phyloP scores from a whole-genome alignment of 2,888 invertebrate genomes.

The Ditula angustiorana region DNA sequence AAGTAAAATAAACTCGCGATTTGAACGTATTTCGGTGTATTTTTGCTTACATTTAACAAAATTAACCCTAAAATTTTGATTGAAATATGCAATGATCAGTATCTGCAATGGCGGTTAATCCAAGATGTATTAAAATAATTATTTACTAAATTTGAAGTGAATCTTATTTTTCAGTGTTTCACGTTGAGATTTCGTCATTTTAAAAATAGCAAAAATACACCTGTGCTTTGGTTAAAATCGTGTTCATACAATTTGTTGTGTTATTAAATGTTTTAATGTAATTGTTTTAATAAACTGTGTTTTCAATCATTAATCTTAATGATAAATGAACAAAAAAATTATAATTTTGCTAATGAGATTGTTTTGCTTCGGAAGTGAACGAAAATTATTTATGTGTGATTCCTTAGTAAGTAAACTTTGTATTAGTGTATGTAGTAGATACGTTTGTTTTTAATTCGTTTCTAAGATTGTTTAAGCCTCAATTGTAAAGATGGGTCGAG shows the following conservation, averaged over 20 bases:
- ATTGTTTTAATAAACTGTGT: conserved; percentile 75
- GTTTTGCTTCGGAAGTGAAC: conserved; percentile 72
- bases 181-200: no score
- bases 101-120: no score
- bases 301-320: conserved; percentile 66
- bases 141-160: no score
- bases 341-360: conserved; percentile 72
- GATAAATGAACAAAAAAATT: conserved; percentile 51
- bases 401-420: conserved; percentile 67
- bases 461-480: conserved; percentile 49
- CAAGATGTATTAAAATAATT: no score
- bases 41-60: conserved; percentile 19
- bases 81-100: no score
- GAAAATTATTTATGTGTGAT: conserved; percentile 84
- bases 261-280: conserved; percentile 78
- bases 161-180: no score
- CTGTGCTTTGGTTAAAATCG: conserved; percentile 42
- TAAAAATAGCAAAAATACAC: conserved; percentile 25
- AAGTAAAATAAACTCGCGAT: conserved; percentile 60
- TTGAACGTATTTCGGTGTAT: conserved; percentile 26
- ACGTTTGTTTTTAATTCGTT: conserved; percentile 55
- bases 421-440: conserved; percentile 65
- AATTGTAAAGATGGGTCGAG: conserved; percentile 50
- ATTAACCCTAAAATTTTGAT: no score
- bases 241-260: conserved; percentile 71